Percentiles rank a stretch among this genome's conserved stretches.
Conservation (phyloP, 2,113 vertebrate species). For the Rostratula benghalensis region DNA sequence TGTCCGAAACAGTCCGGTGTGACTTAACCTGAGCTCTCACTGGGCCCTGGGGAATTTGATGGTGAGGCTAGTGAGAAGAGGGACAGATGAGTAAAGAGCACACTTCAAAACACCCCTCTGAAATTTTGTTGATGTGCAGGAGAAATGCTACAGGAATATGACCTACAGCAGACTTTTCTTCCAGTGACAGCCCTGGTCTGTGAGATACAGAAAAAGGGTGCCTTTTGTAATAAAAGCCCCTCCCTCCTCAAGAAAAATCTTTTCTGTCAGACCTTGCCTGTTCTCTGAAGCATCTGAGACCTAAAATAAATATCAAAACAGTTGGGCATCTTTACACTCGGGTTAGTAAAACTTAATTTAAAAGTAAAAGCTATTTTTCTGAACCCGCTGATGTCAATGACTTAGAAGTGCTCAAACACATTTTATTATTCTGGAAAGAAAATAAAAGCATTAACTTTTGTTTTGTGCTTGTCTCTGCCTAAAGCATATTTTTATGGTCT, state of each 20-base stretch:
- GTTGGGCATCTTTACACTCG: background rate
- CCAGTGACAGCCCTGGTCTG: background rate
- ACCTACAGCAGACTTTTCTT: background rate
- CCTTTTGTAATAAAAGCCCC: background rate
- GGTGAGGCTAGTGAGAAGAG: background rate
- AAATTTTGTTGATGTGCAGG: background rate
- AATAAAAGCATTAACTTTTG: background rate
- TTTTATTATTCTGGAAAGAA: slow-evolving; percentile 7
- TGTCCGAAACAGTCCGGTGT: background rate
- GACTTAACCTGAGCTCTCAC: background rate
- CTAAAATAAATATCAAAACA: background rate
- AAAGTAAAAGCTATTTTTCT: slow-evolving; percentile 24
- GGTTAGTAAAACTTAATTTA: background rate
- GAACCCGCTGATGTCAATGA: background rate
- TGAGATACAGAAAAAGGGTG: background rate
- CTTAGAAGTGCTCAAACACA: background rate
- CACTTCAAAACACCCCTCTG: too few relatives aligned
- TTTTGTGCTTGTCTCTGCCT: slow-evolving; percentile 2
- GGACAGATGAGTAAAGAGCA: background rate
- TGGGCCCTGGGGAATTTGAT: background rate
- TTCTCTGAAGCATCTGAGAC: background rate
- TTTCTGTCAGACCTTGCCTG: background rate
- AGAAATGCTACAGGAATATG: background rate
- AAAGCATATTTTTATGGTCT: slow-evolving; percentile 40
- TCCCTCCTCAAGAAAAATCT: background rate